Evolutionary conservation across 2,888 invertebrate genomes (phyloP).

Genomic region (Aethes cnicana): DNA sequence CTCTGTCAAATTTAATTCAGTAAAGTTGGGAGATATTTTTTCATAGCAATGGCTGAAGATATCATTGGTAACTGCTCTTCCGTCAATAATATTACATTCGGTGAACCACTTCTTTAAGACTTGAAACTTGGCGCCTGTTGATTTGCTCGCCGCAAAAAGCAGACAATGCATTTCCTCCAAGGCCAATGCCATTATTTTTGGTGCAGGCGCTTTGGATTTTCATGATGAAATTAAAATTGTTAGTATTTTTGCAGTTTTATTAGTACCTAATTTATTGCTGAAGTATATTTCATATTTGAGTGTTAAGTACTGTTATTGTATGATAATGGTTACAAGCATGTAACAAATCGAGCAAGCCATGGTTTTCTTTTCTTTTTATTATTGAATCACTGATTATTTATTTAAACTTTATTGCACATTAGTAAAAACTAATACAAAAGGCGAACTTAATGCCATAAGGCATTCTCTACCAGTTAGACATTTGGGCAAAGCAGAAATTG

Average conservation of each 20-base stretch:
- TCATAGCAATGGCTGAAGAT: conserved; percentile 38
- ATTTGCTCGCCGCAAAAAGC: conserved; percentile 39
- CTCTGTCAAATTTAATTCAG: conserved; percentile 40
- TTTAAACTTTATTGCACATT: background rate
- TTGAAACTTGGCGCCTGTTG: conserved; percentile 37
- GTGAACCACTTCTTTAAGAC: conserved; percentile 44
- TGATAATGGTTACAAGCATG: no score
- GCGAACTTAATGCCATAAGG: no score
- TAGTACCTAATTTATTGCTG: background rate
- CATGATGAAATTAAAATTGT: background rate
- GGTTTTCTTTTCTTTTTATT: background rate
- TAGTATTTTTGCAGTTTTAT: background rate
- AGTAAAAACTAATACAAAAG: no score
- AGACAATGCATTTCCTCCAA: conserved; percentile 47
- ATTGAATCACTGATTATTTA: background rate
- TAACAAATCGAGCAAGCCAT: background rate
- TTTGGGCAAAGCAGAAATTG: no score
- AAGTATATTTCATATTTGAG: no score
- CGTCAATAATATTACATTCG: conserved; percentile 44
- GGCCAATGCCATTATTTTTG: conserved; percentile 32
- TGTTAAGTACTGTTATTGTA: no score
- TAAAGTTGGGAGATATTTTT: conserved; percentile 41
- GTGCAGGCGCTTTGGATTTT: background rate
- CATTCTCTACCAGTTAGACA: no score
- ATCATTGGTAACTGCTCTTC: conserved; percentile 28